Evolutionary conservation across 2,113 vertebrate species (phyloP), one percentile per base, ranked within the genome.

Genomic region (Neodon shergylaensis): DNA sequence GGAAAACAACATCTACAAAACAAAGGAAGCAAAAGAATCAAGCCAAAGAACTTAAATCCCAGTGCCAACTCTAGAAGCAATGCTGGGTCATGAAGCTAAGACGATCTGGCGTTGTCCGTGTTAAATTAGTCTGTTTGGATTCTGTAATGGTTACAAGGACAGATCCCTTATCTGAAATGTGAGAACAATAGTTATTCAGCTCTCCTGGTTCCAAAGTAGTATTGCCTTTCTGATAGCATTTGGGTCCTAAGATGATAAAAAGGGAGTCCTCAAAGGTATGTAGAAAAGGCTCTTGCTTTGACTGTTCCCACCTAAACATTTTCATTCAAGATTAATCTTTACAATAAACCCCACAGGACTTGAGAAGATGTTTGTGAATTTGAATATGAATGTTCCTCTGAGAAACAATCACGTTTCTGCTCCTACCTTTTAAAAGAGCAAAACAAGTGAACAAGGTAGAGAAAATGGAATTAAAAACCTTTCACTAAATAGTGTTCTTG

Each of bases 1-100:
- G 92, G 96, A 87, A 84, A 96, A 79, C 39, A 95, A 83, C 94
- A 86, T 68, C 82, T 91, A 78, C 88, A 97, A 79, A 97, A 90
- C 88, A 97, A 95, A 85, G n/a, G 42, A 6, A 90, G 65, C 70
- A 77, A 84, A 95, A 82, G 89, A 95, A 94, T 79, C 73, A 17
- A 52, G 49, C 68, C 95, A 77, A 91, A 91, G 86, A 96, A 89
- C 72, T 92, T 83, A 86, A 96, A 81, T 52, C 52, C 79, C 92
- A 95, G 90, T 89, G 58, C 72, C 91, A 85, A 94, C 36, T 49
- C 39, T 86, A 91, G 92, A 94, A 95, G 61, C 52, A 94, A 79
- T 52, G 58, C 7, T 86, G 19, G 42, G 78, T 79, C 63, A 87
- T 90, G 54, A 74, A 93, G 76, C 22, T 74, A 86, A 95, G 91